These are phyloP conservation scores for Entomyzon cyanotis DNA, from an alignment of 2,113 vertebrate genomes.

Conservation along the genomic window DNA sequence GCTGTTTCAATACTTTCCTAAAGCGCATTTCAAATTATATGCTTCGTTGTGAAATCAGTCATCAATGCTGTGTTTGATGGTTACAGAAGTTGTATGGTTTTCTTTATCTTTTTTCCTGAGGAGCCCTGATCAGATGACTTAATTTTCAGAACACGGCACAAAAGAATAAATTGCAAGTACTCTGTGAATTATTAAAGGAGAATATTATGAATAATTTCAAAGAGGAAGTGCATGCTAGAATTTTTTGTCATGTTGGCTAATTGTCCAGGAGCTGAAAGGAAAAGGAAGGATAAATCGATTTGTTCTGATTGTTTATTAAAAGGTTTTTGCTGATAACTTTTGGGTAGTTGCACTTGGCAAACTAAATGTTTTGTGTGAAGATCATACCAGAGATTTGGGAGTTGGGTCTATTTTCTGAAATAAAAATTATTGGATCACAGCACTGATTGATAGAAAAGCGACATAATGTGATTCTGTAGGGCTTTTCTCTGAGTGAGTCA, in stretches of 20 bases:
- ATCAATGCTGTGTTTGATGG: background rate
- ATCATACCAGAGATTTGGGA: background rate
- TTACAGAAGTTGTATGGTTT: slow-evolving; percentile 8
- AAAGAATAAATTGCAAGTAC: slow-evolving; percentile 20
- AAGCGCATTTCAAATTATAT: slow-evolving; percentile 2
- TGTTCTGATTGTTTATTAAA: background rate
- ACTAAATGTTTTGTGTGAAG: background rate
- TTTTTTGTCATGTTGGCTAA: background rate
- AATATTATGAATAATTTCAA: slow-evolving; percentile 8
- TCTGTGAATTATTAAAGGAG: slow-evolving; percentile 10
- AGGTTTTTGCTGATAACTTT: background rate
- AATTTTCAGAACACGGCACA: background rate
- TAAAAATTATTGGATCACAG: background rate
- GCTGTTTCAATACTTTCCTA: background rate
- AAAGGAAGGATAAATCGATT: background rate
- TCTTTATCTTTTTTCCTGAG: slow-evolving; percentile 9
- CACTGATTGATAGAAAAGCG: background rate
- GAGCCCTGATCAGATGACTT: slow-evolving; percentile 2
- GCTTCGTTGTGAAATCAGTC: background rate
- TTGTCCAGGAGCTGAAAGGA: slow-evolving; percentile 9
- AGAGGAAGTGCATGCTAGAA: background rate
- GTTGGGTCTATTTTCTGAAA: background rate
- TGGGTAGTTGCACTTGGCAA: background rate
- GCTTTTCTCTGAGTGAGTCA: background rate
- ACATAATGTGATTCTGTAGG: background rate